Conservation (phyloP, 2,888 invertebrate genomes). For the Pyrrhosoma nymphula region DNA sequence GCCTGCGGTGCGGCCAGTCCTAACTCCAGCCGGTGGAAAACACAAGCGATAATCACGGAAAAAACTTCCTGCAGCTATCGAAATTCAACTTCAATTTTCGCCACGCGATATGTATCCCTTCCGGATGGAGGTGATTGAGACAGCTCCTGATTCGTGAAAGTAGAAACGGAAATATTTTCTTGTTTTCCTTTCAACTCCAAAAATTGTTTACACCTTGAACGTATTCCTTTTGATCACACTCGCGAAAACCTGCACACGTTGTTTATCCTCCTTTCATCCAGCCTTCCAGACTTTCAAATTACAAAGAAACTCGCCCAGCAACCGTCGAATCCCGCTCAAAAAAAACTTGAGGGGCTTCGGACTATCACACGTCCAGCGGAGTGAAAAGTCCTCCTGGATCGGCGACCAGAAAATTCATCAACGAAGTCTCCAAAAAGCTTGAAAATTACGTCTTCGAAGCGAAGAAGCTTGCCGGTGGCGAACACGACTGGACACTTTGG, state of each 20-base stretch:
- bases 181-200: neutral
- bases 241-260: no score
- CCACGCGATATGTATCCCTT: neutral
- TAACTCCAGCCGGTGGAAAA: neutral
- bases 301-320: neutral
- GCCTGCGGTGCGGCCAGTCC: neutral
- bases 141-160: neutral
- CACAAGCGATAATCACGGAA: neutral
- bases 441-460: neutral
- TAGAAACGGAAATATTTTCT: neutral
- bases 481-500: neutral
- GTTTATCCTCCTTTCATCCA: neutral
- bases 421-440: neutral
- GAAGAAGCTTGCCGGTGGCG: neutral
- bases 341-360: neutral
- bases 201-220: neutral
- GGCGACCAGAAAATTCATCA: neutral
- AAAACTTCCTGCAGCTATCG: neutral
- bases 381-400: neutral
- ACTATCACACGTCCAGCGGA: neutral
- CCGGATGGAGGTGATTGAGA: neutral
- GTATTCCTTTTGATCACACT: neutral
- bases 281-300: neutral
- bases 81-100: neutral
- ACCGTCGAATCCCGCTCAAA: neutral